phyloP scores from a whole-genome alignment of 2,797 vertebrate species.

The Ceryle rudis region DNA sequence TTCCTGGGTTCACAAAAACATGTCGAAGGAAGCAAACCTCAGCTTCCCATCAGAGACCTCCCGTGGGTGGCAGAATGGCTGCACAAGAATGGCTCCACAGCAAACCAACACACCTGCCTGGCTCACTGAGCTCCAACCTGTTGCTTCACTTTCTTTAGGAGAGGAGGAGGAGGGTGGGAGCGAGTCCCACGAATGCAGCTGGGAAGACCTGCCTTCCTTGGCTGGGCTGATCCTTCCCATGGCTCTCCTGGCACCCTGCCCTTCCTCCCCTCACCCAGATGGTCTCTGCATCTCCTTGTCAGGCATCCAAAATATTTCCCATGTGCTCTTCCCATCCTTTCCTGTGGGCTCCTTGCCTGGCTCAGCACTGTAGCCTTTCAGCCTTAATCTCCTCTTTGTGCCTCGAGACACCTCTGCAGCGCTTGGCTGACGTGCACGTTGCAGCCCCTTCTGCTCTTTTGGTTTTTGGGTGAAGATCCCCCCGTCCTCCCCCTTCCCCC shows the following conservation, averaged over 20 bases:
- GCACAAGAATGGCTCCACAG: accelerated
- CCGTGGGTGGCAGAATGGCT: not conserved
- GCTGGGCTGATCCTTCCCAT: not conserved
- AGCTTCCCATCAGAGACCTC: not conserved
- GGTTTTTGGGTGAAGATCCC: not conserved
- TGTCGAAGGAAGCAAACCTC: not conserved
- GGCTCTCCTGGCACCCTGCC: conserved; percentile 28
- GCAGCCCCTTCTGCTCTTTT: not conserved
- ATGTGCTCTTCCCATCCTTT: not conserved
- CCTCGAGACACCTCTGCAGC: not conserved
- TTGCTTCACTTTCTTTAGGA: not conserved
- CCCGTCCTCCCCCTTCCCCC: not conserved
- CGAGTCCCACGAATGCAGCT: accelerated
- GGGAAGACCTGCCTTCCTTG: not conserved
- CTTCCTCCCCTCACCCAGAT: conserved; percentile 38
- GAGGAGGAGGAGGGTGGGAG: conserved; percentile 5
- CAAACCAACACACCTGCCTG: accelerated
- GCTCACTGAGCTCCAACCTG: not conserved
- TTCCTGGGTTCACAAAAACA: not conserved
- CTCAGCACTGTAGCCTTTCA: not conserved
- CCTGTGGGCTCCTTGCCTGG: not conserved
- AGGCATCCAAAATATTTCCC: conserved; percentile 1
- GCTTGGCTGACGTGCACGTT: not conserved
- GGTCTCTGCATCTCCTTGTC: conserved; percentile 24
- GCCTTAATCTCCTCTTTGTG: conserved; percentile 51